Percentiles rank a stretch among this genome's conserved stretches.
phyloP scores from a whole-genome alignment of 1,140 invertebrate genomes.

The Odontomachus brunneus region DNA sequence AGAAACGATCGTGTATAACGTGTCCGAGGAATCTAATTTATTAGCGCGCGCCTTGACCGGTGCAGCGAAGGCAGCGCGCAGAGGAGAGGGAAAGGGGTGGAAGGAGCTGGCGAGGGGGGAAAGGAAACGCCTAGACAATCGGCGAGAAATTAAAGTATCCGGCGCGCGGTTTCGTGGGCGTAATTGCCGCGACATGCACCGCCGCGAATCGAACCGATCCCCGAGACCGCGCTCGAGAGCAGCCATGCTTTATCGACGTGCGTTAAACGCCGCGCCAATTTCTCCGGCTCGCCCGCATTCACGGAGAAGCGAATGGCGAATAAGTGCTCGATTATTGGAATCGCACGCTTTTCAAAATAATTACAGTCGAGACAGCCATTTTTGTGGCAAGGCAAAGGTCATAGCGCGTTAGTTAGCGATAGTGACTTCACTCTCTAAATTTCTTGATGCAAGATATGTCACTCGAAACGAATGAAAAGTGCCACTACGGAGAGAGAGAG shows the following conservation, averaged over 20 bases:
- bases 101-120: neutral
- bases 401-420: no score
- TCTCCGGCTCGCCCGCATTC: constrained; percentile 13
- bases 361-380: no score
- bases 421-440: no score
- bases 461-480: no score
- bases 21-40: constrained; percentile 65
- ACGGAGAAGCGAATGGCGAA: no score
- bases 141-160: constrained; percentile 60
- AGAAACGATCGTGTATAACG: constrained; percentile 57
- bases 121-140: constrained; percentile 59
- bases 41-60: constrained; percentile 49
- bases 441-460: no score
- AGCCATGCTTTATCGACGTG: constrained; percentile 26
- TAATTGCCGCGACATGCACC: constrained; percentile 62
- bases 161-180: constrained; percentile 57
- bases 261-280: constrained; percentile 7
- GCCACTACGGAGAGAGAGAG: no score
- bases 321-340: no score
- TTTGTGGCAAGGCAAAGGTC: no score
- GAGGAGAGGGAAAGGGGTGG: neutral
- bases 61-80: neutral
- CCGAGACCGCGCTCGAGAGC: constrained; percentile 9
- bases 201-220: constrained; percentile 12
- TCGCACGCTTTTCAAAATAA: no score